phyloP scores from a whole-genome alignment of 2,888 invertebrate genomes.

The Drosophila koepferae region DNA sequence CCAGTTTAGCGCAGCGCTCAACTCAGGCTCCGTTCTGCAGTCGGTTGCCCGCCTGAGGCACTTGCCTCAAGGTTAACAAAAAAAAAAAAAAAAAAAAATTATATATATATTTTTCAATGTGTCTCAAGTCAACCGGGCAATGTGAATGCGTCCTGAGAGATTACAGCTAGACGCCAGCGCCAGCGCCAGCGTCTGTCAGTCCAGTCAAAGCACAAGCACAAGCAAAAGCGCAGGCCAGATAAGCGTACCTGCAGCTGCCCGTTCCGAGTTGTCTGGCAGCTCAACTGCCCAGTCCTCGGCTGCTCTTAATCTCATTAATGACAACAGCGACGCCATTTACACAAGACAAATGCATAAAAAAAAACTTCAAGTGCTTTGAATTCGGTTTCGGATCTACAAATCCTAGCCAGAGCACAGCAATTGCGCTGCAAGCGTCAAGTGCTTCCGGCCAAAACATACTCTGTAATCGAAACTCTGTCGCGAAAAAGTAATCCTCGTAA shows the following conservation, averaged over 20 bases:
- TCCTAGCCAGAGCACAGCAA: neutral
- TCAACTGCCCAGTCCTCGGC: conserved; percentile 12
- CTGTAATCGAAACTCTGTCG: neutral
- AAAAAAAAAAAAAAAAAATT: neutral
- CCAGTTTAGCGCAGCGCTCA: neutral
- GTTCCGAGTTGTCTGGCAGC: neutral
- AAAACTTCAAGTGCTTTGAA: conserved; percentile 77
- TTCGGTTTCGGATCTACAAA: conserved; percentile 62
- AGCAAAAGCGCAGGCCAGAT: conserved; percentile 40
- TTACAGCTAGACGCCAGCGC: conserved; percentile 54
- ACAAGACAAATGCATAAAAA: conserved; percentile 79
- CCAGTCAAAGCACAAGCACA: conserved; percentile 15
- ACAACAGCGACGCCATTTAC: conserved; percentile 63
- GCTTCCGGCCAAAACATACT: neutral
- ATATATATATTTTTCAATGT: conserved; percentile 35
- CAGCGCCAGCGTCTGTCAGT: conserved; percentile 9
- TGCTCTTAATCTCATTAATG: conserved; percentile 67
- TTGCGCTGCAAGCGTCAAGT: neutral
- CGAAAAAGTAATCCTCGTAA: neutral
- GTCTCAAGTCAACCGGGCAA: conserved; percentile 55
- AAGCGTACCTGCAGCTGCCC: conserved; percentile 32
- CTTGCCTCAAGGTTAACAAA: conserved; percentile 14
- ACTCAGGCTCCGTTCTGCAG: conserved; percentile 10
- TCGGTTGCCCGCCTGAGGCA: neutral
- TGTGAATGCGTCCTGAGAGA: conserved; percentile 53